phyloP scores from a whole-genome alignment of 2,113 vertebrate genomes.

The Carollia perspicillata region DNA sequence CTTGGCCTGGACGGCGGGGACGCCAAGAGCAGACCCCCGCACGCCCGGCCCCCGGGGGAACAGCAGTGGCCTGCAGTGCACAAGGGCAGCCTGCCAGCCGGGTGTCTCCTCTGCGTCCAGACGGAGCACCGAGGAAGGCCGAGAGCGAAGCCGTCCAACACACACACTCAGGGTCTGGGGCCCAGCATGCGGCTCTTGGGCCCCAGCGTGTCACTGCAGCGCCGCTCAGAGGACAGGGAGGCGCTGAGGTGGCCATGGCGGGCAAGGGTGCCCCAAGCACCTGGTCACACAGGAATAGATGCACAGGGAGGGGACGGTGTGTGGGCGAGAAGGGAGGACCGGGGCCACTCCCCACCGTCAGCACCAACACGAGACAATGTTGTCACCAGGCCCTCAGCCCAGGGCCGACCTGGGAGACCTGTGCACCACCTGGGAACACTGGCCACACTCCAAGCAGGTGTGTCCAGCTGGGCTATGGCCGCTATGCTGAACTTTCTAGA shows the following conservation, averaged over 20 bases:
- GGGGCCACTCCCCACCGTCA: background rate
- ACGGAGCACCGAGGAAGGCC: accelerated
- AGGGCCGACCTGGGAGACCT: too few relatives aligned
- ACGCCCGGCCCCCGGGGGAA: background rate
- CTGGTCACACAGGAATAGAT: background rate
- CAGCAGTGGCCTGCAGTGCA: accelerated
- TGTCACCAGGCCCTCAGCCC: background rate
- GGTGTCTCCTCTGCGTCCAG: accelerated
- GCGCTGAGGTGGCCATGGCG: accelerated
- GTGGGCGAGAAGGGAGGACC: background rate
- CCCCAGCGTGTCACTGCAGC: accelerated
- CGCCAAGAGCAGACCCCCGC: too few relatives aligned
- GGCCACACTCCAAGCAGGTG: background rate
- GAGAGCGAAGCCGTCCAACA: background rate
- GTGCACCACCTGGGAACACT: accelerated
- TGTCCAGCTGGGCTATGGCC: accelerated
- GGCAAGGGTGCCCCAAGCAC: background rate
- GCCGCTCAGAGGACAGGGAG: background rate
- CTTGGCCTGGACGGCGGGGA: background rate
- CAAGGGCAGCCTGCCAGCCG: too few relatives aligned
- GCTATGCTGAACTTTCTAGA: accelerated
- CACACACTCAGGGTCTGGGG: accelerated
- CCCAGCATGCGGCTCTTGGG: background rate
- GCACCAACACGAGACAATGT: background rate
- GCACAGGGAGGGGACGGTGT: background rate